Conservation (phyloP, 2,113 vertebrate genomes). For the Scatophagus argus region DNA sequence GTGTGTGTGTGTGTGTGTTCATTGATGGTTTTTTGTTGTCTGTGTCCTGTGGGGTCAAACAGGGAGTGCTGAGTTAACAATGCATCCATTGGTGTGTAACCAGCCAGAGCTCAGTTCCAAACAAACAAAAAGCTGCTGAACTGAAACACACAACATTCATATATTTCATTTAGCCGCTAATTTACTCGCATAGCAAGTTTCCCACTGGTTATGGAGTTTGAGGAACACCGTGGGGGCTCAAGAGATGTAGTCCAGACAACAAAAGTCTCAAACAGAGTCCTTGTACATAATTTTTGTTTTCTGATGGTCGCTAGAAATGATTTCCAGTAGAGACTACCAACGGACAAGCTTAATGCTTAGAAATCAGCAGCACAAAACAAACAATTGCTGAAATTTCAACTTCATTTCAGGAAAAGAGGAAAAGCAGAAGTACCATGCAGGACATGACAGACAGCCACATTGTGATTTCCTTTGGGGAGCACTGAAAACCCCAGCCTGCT, state of each 20-base stretch:
- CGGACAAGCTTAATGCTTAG: no score
- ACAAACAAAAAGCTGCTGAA: conserved; percentile 78
- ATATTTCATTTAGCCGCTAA: conserved; percentile 58
- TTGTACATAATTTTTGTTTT: no score
- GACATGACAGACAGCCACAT: conserved; percentile 7
- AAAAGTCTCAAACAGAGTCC: no score
- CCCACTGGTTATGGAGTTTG: conserved; percentile 56
- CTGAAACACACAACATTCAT: conserved; percentile 73
- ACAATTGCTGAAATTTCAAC: no score
- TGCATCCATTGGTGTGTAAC: conserved; percentile 78
- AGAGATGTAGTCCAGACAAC: conserved; percentile 3
- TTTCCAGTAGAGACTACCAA: no score
- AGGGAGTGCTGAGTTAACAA: conserved; percentile 77
- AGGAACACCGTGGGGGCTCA: conserved; percentile 18
- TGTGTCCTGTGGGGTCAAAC: conserved; percentile 73
- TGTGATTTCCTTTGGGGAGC: background rate
- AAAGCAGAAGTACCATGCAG: background rate
- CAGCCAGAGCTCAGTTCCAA: conserved; percentile 80
- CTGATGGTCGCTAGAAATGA: no score
- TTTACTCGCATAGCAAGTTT: conserved; percentile 53
- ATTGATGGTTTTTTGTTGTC: conserved; percentile 75
- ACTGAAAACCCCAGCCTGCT: background rate
- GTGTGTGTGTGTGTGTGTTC: conserved; percentile 39
- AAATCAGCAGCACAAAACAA: no score
- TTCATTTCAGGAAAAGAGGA: background rate